phyloP scores from a whole-genome alignment of 2,888 invertebrate species.

The Drosophila meridiana region DNA sequence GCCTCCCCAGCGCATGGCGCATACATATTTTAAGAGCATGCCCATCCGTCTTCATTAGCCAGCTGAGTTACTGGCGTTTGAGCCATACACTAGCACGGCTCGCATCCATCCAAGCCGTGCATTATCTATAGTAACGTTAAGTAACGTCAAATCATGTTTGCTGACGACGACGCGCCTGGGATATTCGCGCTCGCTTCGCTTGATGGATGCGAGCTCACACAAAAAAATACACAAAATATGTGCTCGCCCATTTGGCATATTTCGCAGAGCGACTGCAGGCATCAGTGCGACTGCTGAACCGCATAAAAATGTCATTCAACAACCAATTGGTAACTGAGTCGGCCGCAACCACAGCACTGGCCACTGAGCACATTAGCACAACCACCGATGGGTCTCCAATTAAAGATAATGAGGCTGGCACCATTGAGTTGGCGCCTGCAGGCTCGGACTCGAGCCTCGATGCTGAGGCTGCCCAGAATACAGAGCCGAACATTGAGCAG shows the following conservation, averaged over 20 bases:
- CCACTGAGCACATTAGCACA: slow-evolving; percentile 50
- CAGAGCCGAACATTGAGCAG: slow-evolving; percentile 14
- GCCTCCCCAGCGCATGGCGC: slow-evolving; percentile 45
- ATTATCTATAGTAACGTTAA: slow-evolving; percentile 45
- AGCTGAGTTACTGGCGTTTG: slow-evolving; percentile 34
- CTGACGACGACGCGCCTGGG: slow-evolving; percentile 18
- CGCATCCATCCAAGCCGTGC: slow-evolving; percentile 32
- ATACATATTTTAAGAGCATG: slow-evolving; percentile 65
- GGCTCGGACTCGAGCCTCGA: neutral
- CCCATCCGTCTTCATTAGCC: slow-evolving; percentile 73
- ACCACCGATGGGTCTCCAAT: slow-evolving; percentile 28
- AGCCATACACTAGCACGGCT: slow-evolving; percentile 6
- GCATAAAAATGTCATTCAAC: slow-evolving; percentile 61
- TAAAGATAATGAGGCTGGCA: slow-evolving; percentile 34
- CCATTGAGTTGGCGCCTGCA: slow-evolving; percentile 21
- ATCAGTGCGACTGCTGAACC: slow-evolving; percentile 57
- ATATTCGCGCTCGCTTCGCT: slow-evolving; percentile 30
- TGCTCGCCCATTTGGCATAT: slow-evolving; percentile 44
- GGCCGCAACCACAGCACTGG: slow-evolving; percentile 25
- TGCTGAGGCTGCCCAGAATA: slow-evolving; percentile 2
- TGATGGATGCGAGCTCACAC: slow-evolving; percentile 48
- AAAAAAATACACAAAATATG: slow-evolving; percentile 22
- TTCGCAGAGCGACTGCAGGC: slow-evolving; percentile 65
- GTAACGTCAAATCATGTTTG: slow-evolving; percentile 56
- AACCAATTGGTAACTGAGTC: slow-evolving; percentile 36